Base-by-base conservation (phyloP, 2,888 invertebrate species). In the Alcis repandata region DNA sequence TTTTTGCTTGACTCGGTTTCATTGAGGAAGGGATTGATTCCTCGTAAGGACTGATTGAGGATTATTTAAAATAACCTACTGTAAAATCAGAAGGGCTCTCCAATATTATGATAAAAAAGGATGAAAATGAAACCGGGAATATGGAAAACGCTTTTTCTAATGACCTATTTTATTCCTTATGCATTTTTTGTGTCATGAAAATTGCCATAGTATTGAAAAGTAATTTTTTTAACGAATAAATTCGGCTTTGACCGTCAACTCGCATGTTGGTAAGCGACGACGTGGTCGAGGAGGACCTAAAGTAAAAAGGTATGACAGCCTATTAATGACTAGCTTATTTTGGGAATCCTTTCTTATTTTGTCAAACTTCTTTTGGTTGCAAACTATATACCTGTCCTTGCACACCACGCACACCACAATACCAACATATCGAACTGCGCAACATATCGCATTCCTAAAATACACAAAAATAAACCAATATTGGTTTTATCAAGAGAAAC, bases 1-100 rank as follows among this genome's bases (percentile, higher is more conserved):
- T 68, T 67, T 63, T 48, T 45, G 49, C 36, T 52, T 53, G 40
- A 59, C 27, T 60, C 15, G 60, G 53, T 64, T 62, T 63, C 59
- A 59, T 61, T 56, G 59, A 56, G 38, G 57, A 61, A 66, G 46
- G 52, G 52, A 57, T 66, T 66, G 51, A 57, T 61, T 43, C 4
- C 57, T 20, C 43, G 46, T 61, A 57, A 48, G 22, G 15, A 7
- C 57, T 61, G 57, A 66, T 57, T 56, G 54, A 49, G 51, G 36
- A 59, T 45, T 51, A 41, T 48, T 57, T 17, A 40, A 40, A 52
- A 54, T 22, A 41, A 13, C 20, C 36, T 33, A 32, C 11, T 33
- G 22, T 9, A 40, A 45, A 45, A 45, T 56, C 15, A 43, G 45
- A 54, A 19, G 45, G 20, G 56, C 10, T n/a, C 41, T 15, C 7